Evolutionary conservation across 2,113 vertebrate species (phyloP).

Genomic region (Talpa occidentalis): DNA sequence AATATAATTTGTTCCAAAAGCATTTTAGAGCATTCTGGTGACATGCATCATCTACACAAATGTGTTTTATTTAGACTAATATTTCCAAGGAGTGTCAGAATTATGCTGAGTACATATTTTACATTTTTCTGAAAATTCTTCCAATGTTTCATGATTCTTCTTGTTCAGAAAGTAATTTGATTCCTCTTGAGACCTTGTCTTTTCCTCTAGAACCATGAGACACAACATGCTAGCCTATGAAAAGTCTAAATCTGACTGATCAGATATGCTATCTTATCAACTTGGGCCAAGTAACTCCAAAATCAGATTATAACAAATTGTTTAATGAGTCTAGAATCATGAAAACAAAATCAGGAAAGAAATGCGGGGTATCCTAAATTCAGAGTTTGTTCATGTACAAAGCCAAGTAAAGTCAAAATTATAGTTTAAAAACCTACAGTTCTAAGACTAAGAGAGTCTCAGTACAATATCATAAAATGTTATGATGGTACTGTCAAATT

Average conservation of each 20-base stretch:
- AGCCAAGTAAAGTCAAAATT: not conserved
- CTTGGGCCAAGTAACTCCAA: not conserved
- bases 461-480: not conserved
- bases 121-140: slow-evolving; percentile 13
- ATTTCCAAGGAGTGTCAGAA: slow-evolving; percentile 32
- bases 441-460: not conserved
- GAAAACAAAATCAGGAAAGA: not conserved
- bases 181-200: not conserved
- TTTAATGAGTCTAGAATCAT: not conserved
- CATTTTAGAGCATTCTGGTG: not conserved
- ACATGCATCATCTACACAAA: not conserved
- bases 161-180: not conserved
- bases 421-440: not conserved
- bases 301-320: not conserved
- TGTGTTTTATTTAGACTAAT: not conserved
- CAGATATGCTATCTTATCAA: not conserved
- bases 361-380: not conserved
- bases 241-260: not conserved
- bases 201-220: not conserved
- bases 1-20: not conserved
- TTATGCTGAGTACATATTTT: not conserved
- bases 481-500: not conserved
- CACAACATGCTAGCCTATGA: not conserved
- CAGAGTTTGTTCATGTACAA: not conserved
- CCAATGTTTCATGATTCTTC: not conserved